These are phyloP conservation scores for Acropternis orthonyx DNA, from an alignment of 2,797 vertebrate species.

Conservation along the genomic window DNA sequence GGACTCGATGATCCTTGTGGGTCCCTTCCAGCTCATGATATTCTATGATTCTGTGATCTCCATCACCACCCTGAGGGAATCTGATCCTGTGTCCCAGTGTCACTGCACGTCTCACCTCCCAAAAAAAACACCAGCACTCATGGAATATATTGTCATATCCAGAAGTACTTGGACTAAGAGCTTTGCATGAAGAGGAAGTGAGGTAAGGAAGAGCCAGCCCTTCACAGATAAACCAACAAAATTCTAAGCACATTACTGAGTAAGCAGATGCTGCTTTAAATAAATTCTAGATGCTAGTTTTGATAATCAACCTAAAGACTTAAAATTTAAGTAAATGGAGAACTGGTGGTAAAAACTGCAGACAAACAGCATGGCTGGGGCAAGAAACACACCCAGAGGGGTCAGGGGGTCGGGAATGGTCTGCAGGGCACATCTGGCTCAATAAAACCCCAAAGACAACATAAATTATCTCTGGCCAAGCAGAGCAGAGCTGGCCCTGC, in stretches of 20 bases:
- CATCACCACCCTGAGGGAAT: background rate
- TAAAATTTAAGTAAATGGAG: background rate
- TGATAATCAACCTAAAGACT: background rate
- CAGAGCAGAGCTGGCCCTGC: background rate
- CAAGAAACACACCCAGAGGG: background rate
- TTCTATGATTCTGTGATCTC: background rate
- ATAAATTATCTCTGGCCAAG: background rate
- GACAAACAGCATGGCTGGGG: background rate
- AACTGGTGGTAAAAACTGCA: background rate
- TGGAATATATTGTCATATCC: background rate
- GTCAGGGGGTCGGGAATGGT: background rate
- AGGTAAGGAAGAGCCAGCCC: background rate
- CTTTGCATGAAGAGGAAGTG: background rate
- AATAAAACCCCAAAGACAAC: background rate
- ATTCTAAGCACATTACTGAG: background rate
- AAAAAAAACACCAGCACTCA: background rate
- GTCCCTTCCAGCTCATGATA: background rate
- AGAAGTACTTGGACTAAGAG: background rate
- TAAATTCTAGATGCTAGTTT: background rate
- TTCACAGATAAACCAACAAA: background rate
- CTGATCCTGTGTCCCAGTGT: background rate
- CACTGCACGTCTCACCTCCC: background rate
- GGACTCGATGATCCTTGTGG: too few relatives aligned
- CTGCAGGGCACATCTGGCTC: background rate
- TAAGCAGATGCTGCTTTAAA: background rate